Conservation (phyloP, 2,888 invertebrate genomes). For the Theodoxus fluviatilis region DNA sequence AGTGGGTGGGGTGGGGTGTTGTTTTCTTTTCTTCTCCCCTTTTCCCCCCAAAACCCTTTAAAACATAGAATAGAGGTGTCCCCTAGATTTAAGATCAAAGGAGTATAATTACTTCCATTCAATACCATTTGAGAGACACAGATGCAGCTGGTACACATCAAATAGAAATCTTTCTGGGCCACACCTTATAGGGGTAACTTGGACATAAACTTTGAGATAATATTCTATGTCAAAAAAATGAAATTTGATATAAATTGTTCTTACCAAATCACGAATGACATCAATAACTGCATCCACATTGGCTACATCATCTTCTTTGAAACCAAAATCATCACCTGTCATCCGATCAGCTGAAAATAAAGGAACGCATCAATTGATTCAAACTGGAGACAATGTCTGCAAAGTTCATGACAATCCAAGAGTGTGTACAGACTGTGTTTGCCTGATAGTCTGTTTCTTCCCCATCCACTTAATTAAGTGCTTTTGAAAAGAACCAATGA, state of each 20-base stretch:
- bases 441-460: neutral
- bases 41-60: too few species aligned
- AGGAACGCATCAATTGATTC: neutral
- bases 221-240: too few species aligned
- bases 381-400: neutral
- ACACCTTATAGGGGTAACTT: neutral
- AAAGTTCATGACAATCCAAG: neutral
- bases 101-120: too few species aligned
- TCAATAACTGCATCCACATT: conserved; percentile 58
- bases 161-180: neutral
- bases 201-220: neutral
- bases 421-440: neutral
- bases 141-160: too few species aligned
- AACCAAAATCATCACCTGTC: conserved; percentile 54
- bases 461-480: too few species aligned
- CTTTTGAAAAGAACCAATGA: too few species aligned
- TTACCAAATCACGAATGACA: conserved; percentile 57
- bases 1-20: too few species aligned
- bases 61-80: too few species aligned
- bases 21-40: too few species aligned
- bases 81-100: too few species aligned
- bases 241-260: conserved; percentile 24
- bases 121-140: too few species aligned
- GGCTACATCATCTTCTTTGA: conserved; percentile 53
- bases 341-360: conserved; percentile 50